Percentiles rank a stretch among this genome's conserved stretches.
Evolutionary conservation across 2,888 invertebrate genomes (phyloP).

Genomic region (Ommatoiulus sabulosus): DNA sequence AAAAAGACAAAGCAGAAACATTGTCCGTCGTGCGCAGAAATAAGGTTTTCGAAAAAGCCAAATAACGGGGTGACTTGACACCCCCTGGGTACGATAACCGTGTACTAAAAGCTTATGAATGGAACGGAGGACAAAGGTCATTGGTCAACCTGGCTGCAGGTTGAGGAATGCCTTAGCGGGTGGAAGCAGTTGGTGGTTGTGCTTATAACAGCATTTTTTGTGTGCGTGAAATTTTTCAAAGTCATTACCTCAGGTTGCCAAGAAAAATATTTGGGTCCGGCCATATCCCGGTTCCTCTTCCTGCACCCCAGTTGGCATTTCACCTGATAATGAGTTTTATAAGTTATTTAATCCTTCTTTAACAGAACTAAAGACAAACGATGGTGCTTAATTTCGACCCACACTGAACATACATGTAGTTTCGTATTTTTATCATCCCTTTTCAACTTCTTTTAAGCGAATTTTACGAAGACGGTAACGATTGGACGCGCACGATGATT

Average conservation of each 20-base stretch:
- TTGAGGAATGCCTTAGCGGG: constrained; percentile 17
- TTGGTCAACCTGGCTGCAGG: constrained; percentile 12
- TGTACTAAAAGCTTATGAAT: constrained; percentile 19
- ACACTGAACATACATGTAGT: no score
- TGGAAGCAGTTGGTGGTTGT: not conserved
- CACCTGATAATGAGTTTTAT: not conserved
- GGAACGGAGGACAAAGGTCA: constrained; percentile 36
- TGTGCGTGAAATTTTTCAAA: constrained; percentile 11
- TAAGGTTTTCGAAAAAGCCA: not conserved
- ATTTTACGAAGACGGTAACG: no score
- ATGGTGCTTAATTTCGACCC: no score
- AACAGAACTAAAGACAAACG: not conserved
- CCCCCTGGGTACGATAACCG: constrained; percentile 4
- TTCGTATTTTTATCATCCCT: no score
- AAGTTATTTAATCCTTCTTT: not conserved
- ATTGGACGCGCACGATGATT: no score
- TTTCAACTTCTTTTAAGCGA: no score
- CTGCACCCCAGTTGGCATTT: not conserved
- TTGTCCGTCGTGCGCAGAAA: not conserved
- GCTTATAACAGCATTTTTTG: constrained; percentile 3
- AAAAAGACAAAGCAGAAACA: not conserved
- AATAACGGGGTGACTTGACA: constrained; percentile 34
- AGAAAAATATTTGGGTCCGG: constrained; percentile 22
- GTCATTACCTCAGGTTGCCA: constrained; percentile 23
- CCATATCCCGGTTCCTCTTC: constrained; percentile 35